phyloP scores from a whole-genome alignment of 2,113 vertebrate genomes.

The Crotalus helleri region DNA sequence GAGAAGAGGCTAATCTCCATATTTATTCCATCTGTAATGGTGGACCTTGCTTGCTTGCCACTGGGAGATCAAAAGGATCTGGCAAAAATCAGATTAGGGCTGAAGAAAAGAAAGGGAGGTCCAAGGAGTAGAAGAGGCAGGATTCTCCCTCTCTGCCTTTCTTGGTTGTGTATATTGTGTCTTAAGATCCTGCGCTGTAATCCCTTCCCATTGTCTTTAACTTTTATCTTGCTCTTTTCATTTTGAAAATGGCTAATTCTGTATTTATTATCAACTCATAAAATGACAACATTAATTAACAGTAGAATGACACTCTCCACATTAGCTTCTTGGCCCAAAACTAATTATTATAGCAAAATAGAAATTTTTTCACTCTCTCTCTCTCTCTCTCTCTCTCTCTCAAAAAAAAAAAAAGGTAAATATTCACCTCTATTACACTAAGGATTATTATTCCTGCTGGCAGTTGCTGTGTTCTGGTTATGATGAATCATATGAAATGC shows the following conservation, averaged over 20 bases:
- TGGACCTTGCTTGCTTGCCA: constrained; percentile 81
- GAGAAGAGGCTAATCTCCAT: constrained; percentile 93
- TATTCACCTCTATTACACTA: neutral
- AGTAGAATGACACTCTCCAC: neutral
- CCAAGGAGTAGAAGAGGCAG: constrained; percentile 72
- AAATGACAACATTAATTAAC: neutral
- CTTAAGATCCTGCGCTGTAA: constrained; percentile 67
- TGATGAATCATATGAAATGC: neutral
- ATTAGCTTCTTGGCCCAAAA: neutral
- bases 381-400: neutral
- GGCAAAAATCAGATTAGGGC: constrained; percentile 91
- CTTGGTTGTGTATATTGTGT: constrained; percentile 64
- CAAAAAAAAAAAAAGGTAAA: neutral
- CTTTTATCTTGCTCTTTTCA: constrained; percentile 16
- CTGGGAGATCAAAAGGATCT: constrained; percentile 89
- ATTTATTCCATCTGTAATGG: constrained; percentile 94
- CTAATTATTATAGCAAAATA: neutral
- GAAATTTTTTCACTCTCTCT: neutral
- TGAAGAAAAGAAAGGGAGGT: constrained; percentile 68
- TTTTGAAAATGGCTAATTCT: constrained; percentile 47
- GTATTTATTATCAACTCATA: constrained; percentile 41
- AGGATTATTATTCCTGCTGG: neutral
- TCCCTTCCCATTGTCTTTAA: constrained; percentile 58
- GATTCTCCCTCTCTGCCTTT: constrained; percentile 70
- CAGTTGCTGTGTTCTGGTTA: neutral